These are phyloP conservation scores for Oxyteleia sp. DNA, from an alignment of 2,888 invertebrate species.

Conservation along the genomic window DNA sequence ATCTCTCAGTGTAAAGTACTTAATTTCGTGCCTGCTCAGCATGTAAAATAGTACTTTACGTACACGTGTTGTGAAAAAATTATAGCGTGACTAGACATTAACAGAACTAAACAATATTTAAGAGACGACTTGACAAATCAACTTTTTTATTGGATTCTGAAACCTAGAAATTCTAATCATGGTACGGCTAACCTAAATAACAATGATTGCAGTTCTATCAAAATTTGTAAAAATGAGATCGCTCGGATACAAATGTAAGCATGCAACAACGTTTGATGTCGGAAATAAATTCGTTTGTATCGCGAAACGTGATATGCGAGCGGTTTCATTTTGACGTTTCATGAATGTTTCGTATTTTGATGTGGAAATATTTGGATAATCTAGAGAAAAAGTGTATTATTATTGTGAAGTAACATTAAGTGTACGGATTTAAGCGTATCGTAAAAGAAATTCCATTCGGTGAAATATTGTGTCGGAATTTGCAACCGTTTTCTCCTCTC, in stretches of 20 bases:
- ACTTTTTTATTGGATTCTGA: background rate
- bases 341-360: conserved; percentile 10
- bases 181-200: background rate
- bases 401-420: conserved; percentile 3
- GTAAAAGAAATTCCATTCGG: background rate
- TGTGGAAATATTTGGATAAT: conserved; percentile 7
- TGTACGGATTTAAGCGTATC: background rate
- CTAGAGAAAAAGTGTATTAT: conserved; percentile 5
- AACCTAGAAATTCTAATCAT: background rate
- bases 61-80: too few relatives aligned
- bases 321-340: conserved; percentile 16
- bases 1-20: too few relatives aligned
- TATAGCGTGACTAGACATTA: too few relatives aligned
- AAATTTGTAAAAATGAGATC: conserved; percentile 2
- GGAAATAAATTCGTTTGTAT: background rate
- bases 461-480: background rate
- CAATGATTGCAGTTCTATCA: background rate
- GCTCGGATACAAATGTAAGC: conserved; percentile 6
- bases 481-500: background rate
- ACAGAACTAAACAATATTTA: background rate
- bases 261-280: background rate
- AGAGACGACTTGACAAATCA: background rate
- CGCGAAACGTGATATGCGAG: background rate
- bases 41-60: too few relatives aligned
- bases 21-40: too few relatives aligned